Conservation (phyloP, 2,113 vertebrate species). For the Lethenteron reissneri region DNA sequence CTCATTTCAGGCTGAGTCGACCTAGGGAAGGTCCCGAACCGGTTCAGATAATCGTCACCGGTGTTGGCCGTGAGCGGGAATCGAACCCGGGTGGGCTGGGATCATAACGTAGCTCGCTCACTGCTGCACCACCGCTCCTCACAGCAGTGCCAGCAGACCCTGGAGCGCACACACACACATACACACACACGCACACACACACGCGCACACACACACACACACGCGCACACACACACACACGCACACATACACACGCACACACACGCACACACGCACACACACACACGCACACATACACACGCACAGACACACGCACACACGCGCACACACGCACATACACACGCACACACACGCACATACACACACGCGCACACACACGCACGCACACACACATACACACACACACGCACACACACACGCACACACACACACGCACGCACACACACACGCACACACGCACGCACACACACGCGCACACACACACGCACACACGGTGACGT, state of each 20-base stretch:
- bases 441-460: not conserved
- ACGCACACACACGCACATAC: not conserved
- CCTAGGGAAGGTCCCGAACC: too few relatives aligned
- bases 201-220: not conserved
- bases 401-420: not conserved
- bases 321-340: not conserved
- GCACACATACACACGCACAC: not conserved
- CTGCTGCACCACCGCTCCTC: too few relatives aligned
- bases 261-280: not conserved
- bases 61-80: too few relatives aligned
- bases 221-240: not conserved
- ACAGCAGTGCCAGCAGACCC: too few relatives aligned
- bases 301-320: not conserved
- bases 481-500: too few relatives aligned
- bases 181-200: not conserved
- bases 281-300: not conserved
- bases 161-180: not conserved
- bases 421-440: not conserved
- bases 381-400: not conserved
- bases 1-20: too few relatives aligned
- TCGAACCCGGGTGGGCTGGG: too few relatives aligned
- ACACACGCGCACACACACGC: not conserved
- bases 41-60: too few relatives aligned
- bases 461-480: not conserved
- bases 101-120: too few relatives aligned